Base-by-base conservation (phyloP, 2,888 invertebrate genomes). In the Cantharis rustica region DNA sequence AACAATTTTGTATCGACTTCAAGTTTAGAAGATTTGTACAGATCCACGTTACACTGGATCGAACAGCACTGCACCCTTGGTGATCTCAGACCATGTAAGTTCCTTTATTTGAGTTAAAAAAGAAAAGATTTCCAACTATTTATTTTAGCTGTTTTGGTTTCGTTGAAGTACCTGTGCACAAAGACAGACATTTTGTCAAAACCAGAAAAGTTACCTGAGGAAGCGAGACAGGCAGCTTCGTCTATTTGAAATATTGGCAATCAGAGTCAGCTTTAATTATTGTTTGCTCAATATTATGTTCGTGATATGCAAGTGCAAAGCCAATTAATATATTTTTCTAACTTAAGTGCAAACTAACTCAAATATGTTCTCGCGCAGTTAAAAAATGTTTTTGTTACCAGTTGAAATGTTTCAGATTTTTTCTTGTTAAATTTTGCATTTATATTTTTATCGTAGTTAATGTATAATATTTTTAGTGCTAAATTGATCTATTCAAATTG, bases 41-140 rank as follows among this genome's bases (percentile, higher is more conserved):
- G 96, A 82, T 96, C 98, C 80, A 96, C 97, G 77, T 91, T 96
- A 85, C 91, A 95, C 78, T 98, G 98, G 98, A 94, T 97, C 75
- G 98, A 98, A 89, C 98, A 98, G 87, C 97, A 97, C 89, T 98
- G 98, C 90, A 97, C 98, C 64, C 92, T 98, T 80, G 95, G 95
- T 82, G 95, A 96, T 90, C 94, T 98, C 89, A 91, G 98, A 84
- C 98, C 98, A 86, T 95, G 98, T 98, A 90, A 87, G 86, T 81
- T n/a, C 2, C n/a, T 27, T 0, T 47, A 13, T 47, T 47, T 7
- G 0, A n/a, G 9, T 9, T 7, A 5, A n/a, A 47, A 47, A 47
- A 7, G 61, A 23, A 69, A 61, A 9, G 9, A 9, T 0, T 69
- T 73, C 75, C 62, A 31, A 72, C 66, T 71, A 70, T 79, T 79